Conservation (phyloP, 2,113 vertebrate genomes). For the Pseudolaguvia tuberculata region DNA sequence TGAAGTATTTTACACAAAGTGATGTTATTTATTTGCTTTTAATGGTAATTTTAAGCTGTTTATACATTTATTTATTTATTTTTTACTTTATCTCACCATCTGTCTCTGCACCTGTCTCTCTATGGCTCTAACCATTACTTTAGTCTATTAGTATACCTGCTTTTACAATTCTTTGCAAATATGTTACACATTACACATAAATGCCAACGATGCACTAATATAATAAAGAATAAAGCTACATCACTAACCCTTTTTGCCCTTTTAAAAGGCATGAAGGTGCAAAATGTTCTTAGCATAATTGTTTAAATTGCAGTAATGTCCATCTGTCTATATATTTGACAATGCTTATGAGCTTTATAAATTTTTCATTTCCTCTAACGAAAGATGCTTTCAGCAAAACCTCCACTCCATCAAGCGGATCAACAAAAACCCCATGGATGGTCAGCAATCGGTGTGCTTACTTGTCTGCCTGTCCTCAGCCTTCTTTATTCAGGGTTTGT, state of each 20-base stretch:
- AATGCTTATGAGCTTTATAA: not conserved
- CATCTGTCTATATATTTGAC: not conserved
- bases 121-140: not conserved
- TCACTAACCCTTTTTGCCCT: not conserved
- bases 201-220: not conserved
- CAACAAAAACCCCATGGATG: conserved; percentile 17
- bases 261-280: too few relatives aligned
- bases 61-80: too few relatives aligned
- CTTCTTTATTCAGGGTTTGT: conserved; percentile 44
- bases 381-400: not conserved
- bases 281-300: not conserved
- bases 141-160: not conserved
- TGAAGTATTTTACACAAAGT: too few relatives aligned
- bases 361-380: not conserved
- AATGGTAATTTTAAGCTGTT: too few relatives aligned
- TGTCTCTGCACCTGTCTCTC: too few relatives aligned
- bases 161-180: not conserved
- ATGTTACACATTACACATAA: not conserved
- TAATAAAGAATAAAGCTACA: not conserved
- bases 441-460: conserved; percentile 47
- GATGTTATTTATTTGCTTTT: too few relatives aligned
- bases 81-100: too few relatives aligned
- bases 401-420: not conserved
- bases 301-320: too few relatives aligned
- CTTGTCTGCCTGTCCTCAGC: conserved; percentile 18